Evolutionary conservation across 2,797 vertebrate species (phyloP), one percentile per base, ranked within the genome.

Genomic region (Xenopus petersii): DNA sequence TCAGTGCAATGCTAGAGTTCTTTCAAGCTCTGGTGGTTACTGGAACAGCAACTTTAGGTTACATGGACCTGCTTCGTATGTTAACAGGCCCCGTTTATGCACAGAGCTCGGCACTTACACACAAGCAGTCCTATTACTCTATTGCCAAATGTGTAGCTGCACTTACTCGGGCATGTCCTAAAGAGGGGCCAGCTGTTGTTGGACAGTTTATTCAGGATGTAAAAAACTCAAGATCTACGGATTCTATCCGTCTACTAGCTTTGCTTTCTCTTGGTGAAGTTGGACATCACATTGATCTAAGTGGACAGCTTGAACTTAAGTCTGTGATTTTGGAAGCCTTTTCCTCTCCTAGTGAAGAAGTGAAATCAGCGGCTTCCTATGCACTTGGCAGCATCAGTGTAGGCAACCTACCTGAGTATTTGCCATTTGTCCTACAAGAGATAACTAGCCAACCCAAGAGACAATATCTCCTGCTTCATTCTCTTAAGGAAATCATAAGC

Each of bases 191-290:
- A 0, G 97, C 97, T 1, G 98, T 99, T 48, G 97, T 98, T 48
- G 96, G 95, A 75, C 98, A 99, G 86, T 99, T 99, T 87, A 98
- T 99, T 86, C 97, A 98, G 88, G 98, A 99, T 1, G 98, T 99
- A 85, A 98, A 98, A 91, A 99, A 99, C 91, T 98, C 96, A 0
- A 93, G 96, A 80, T 99, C 97, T 79, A 99, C 96, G 10, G 98
- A 99, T 92, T 98, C 96, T 74, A 98, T 99, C 87, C 89, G 96
- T 13, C 93, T 99, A 70, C 87, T 99, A 69, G 96, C 98, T 76
- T 90, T 99, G 72, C 95, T 99, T 74, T 98, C 98, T 74, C 88
- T 99, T 81, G 98, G 98, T 55, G 97, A 98, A 87, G 97, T 99
- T 80, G 97, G 98, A 60, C 98, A 98, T 85, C 95, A 99, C 33